Percentiles rank a stretch among this genome's conserved stretches.
phyloP scores from a whole-genome alignment of 1,140 invertebrate species.

The Lithobius niger region DNA sequence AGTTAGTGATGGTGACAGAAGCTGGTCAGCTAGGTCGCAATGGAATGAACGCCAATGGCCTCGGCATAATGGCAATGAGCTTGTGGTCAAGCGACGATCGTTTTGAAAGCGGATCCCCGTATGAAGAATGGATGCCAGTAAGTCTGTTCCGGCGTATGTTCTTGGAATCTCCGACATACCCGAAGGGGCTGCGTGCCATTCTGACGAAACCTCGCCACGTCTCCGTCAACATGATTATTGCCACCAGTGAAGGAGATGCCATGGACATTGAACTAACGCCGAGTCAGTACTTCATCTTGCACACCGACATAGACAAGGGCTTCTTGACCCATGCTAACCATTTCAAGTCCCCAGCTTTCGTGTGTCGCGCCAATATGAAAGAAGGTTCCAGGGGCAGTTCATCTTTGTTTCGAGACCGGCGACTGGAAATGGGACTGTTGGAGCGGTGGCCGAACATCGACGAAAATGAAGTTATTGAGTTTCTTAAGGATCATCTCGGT shows the following conservation, averaged over 20 bases:
- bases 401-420: slow-evolving; percentile 11
- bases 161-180: slow-evolving; percentile 10
- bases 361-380: neutral
- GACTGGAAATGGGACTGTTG: no score
- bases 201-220: slow-evolving; percentile 11
- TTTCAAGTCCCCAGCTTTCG: slow-evolving; percentile 9
- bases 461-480: no score
- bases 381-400: slow-evolving; percentile 12
- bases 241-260: slow-evolving; percentile 13
- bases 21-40: slow-evolving; percentile 12
- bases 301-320: slow-evolving; percentile 9
- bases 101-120: neutral
- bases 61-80: slow-evolving; percentile 13
- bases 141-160: slow-evolving; percentile 14
- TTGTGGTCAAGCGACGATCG: slow-evolving; percentile 10
- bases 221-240: slow-evolving; percentile 10
- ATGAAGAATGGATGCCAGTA: slow-evolving; percentile 8
- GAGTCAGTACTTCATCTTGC: slow-evolving; percentile 5
- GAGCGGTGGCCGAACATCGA: no score
- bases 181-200: slow-evolving; percentile 10
- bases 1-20: slow-evolving; percentile 12
- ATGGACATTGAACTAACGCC: slow-evolving; percentile 13
- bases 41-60: slow-evolving; percentile 13
- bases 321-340: slow-evolving; percentile 13
- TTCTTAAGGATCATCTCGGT: no score